A percentile compares a stretch with the other conserved stretches of the same genome.
Evolutionary conservation across 2,113 vertebrate genomes (phyloP).

Genomic region (Neodon shergylaensis): DNA sequence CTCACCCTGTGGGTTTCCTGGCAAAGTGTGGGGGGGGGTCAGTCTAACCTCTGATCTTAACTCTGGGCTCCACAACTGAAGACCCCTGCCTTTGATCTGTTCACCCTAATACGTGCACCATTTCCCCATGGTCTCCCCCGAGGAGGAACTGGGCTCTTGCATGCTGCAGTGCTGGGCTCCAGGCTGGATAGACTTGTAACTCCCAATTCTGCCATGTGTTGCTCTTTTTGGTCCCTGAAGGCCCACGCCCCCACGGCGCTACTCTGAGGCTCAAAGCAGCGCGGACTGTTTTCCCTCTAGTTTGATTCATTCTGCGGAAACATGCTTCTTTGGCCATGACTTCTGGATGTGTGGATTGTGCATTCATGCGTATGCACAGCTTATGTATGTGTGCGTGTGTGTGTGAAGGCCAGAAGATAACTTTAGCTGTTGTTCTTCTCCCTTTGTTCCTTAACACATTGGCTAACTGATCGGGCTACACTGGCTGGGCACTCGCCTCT

Average conservation of each 20-base stretch:
- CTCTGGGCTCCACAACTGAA: background rate
- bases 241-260: background rate
- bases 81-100: rapidly evolving
- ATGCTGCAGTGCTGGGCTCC: rapidly evolving
- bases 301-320: background rate
- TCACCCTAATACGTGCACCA: rapidly evolving
- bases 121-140: background rate
- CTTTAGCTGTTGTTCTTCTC: background rate
- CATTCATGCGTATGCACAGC: background rate
- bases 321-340: background rate
- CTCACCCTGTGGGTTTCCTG: background rate
- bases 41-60: background rate
- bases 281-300: background rate
- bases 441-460: background rate
- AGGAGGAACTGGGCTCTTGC: too few relatives aligned
- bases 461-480: background rate
- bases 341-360: background rate
- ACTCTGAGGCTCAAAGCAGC: background rate
- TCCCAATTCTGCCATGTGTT: background rate
- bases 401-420: background rate
- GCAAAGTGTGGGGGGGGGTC: rapidly evolving
- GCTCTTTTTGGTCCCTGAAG: background rate
- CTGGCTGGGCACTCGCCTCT: background rate
- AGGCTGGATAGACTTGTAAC: background rate
- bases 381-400: background rate